These are phyloP conservation scores for Lasioglossum leucozonium DNA, from an alignment of 2,888 invertebrate species.

Conservation along the genomic window DNA sequence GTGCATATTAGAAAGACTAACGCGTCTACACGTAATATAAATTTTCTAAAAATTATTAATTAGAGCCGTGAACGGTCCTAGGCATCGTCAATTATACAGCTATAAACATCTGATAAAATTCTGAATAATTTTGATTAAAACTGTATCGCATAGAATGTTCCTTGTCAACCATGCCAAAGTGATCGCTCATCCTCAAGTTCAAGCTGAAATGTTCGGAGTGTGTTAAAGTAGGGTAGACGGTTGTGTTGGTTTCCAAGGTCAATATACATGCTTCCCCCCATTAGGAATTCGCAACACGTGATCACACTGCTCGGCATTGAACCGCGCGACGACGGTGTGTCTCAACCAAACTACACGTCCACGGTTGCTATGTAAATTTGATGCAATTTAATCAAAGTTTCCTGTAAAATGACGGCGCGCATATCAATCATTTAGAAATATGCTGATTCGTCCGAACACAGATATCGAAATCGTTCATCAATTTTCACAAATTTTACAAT, in stretches of 20 bases:
- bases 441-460: not conserved
- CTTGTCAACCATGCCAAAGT: not conserved
- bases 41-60: too few species aligned
- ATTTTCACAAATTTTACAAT: too few species aligned
- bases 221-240: slow-evolving; percentile 7
- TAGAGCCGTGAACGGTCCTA: too few species aligned
- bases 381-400: slow-evolving; percentile 9
- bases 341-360: not conserved
- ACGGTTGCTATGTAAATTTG: slow-evolving; percentile 2
- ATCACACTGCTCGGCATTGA: slow-evolving; percentile 9
- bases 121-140: too few species aligned
- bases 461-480: not conserved
- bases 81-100: too few species aligned
- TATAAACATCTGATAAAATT: too few species aligned
- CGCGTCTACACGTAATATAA: too few species aligned
- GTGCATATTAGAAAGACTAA: too few species aligned
- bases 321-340: slow-evolving; percentile 1
- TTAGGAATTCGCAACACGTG: slow-evolving; percentile 16
- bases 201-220: not conserved
- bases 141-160: not conserved
- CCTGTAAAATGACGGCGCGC: not conserved
- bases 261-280: not conserved
- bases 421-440: not conserved
- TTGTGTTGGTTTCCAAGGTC: slow-evolving; percentile 7
- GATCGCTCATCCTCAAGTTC: not conserved